A percentile compares a stretch with the other conserved stretches of the same genome.
These are phyloP conservation scores for Euphonia xanthogaster DNA, from an alignment of 2,797 vertebrate species.

Conservation along the genomic window DNA sequence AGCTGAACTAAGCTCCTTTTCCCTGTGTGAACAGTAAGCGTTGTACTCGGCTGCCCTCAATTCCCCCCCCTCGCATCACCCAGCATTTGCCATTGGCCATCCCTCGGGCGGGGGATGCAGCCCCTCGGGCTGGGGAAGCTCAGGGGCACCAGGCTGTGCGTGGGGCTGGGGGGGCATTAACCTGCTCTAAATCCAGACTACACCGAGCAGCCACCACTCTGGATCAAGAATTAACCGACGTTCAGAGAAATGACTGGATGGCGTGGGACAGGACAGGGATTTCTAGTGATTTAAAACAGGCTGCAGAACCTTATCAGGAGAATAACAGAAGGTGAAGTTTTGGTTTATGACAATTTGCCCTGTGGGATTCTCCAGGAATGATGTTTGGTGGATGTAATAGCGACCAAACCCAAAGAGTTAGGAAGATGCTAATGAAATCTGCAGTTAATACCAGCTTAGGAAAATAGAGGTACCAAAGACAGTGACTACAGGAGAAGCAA, in stretches of 20 bases:
- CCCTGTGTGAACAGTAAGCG: not conserved
- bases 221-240: not conserved
- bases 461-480: not conserved
- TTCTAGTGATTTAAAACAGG: not conserved
- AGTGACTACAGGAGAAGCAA: not conserved
- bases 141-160: fast-evolving
- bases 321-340: not conserved
- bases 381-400: not conserved
- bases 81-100: not conserved
- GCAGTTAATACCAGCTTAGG: not conserved
- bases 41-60: not conserved
- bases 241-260: not conserved
- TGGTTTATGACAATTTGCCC: not conserved
- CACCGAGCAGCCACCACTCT: not conserved
- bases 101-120: fast-evolving
- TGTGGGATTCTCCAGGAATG: not conserved
- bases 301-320: not conserved
- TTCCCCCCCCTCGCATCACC: not conserved
- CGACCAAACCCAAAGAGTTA: not conserved
- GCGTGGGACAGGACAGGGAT: not conserved
- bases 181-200: not conserved
- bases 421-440: not conserved
- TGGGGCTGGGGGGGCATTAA: not conserved
- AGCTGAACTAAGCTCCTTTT: conserved; percentile 48
- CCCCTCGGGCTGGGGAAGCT: not conserved